These are phyloP conservation scores for Lithophane ornitopus DNA, from an alignment of 2,888 invertebrate genomes.

Conservation along the genomic window DNA sequence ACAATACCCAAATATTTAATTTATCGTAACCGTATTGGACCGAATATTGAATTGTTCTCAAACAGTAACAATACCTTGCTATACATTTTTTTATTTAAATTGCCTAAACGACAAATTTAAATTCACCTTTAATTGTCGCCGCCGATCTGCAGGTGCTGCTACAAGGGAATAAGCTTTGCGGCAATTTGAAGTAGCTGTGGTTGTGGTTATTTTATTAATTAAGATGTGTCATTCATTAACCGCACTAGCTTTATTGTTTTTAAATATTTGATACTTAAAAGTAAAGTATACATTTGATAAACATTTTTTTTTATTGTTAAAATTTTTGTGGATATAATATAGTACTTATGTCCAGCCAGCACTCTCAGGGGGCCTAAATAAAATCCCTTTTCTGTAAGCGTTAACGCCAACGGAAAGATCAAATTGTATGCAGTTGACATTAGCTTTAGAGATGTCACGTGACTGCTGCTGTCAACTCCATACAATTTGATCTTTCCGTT, in stretches of 20 bases:
- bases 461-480: no score
- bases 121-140: not conserved
- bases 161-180: not conserved
- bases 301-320: no score
- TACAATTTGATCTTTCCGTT: no score
- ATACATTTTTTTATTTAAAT: not conserved
- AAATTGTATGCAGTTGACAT: no score
- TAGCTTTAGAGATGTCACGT: no score
- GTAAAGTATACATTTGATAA: not conserved
- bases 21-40: no score
- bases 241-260: not conserved
- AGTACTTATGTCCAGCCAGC: not conserved
- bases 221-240: no score
- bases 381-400: no score
- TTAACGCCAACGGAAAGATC: no score
- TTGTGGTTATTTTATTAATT: no score
- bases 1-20: not conserved
- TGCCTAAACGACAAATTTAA: not conserved
- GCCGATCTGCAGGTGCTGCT: not conserved
- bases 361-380: no score
- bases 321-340: not conserved
- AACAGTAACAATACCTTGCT: not conserved
- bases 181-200: constrained; percentile 1
- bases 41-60: not conserved
- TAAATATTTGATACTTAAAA: not conserved